Evolutionary conservation across 2,113 vertebrate species (phyloP), one percentile per base, ranked within the genome.

Genomic region (Ginglymostoma cirratum): DNA sequence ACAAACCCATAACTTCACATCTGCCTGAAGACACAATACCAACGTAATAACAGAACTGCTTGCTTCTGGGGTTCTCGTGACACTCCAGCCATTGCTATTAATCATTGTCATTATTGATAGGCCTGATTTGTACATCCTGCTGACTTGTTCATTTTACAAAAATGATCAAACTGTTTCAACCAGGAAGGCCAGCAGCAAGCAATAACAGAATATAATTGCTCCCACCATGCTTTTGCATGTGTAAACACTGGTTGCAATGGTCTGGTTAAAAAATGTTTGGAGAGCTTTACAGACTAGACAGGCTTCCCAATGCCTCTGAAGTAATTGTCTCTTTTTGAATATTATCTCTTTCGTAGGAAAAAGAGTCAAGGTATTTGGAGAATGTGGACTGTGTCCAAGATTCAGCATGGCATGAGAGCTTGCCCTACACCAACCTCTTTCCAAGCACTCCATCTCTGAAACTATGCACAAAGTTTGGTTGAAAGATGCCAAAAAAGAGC

Each of bases 231-330:
- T 34, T 34, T 70, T 95, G 94, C 52, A 52, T 34, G 69, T 52
- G 42, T 95, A 48, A 95, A 95, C 93, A 76, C 69, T 30, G 2
- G 27, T 45, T 95, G 67, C 38, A 48, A 95, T 48, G 52, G 69
- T 42, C 67, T 48, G 24, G 42, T 27, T 94, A 21, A 94, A 70
- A 94, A 94, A 70, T 94, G 94, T 95, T 95, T 95, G 94, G 42
- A 93, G 55, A 95, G 69, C 94, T 95, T 76, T 72, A 52, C 42
- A 52, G 45, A 52, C 21, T 3, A 70, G 67, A 27, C 69, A 95
- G 69, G 69, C 67, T 95, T 95, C 76, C 94, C 94, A 95, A 72
- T 8, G 69, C 30, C 94, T 72, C 69, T 27, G 23, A 94, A 72
- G 67, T 72, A 95, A 95, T 52, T 52, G 52, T 95, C 92, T 94